Base-by-base conservation (phyloP, 2,113 vertebrate species). In the Craseonycteris thonglongyai region DNA sequence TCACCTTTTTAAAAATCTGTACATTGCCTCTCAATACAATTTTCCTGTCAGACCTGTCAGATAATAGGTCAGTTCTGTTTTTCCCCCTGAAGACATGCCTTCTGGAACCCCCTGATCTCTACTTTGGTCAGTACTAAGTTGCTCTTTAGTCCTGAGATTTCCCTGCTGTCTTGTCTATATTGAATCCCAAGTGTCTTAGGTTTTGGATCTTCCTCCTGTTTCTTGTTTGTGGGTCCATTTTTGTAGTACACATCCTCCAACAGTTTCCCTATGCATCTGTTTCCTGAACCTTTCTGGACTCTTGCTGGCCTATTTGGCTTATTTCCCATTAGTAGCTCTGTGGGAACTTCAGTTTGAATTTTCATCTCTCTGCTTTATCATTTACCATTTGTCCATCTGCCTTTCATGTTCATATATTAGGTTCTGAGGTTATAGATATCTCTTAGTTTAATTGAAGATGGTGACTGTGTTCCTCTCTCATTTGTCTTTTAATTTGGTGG, bases 371-470 rank as follows among this genome's bases (percentile, higher is more conserved):
- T 90, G 33, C 40, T 66, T 75, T 54, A 28, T 88, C 66, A 78
- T 72, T 86, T 47, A 54, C 51, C 61, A n/a, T 81, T 84, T 88
- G 42, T 76, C 42, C 69, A 26, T 90, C n/a, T 79, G 69, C 54
- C 83, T 94, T 95, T 84, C 54, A 80, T 12, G 21, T 79, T 80
- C 40, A 49, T 35, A 4, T 74, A 24, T 61, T 83, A 51, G 58
- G 24, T 8, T 40, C 87, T 94, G 24, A 69, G 33, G 10, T 80
- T n/a, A 75, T 42, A 88, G 26, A 63, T 90, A 14, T 63, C 22
- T 78, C 58, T 94, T 79, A 94, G 40, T 61, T 63, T 94, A 90
- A 84, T 33, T 94, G 38, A 91, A 89, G 26, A 69, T 88, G 28
- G 80, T 66, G 40, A 65, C n/a, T 58, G 0, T 89, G 45, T 89